Evolutionary conservation across 2,888 invertebrate genomes (phyloP).

Genomic region (Petrophora chlorosata): DNA sequence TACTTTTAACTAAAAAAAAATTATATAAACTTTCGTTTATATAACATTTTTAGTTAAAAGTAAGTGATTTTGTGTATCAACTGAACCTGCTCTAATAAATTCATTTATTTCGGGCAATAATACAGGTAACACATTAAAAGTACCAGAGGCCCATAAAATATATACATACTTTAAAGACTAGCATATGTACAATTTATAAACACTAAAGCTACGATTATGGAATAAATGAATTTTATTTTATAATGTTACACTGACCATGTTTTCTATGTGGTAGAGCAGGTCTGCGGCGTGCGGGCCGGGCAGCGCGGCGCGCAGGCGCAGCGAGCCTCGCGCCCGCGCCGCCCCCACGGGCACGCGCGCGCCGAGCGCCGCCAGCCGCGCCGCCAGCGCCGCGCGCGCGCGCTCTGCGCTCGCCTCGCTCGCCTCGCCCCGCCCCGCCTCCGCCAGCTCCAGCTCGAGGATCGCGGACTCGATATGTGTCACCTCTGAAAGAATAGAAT

Average conservation of each 20-base stretch:
- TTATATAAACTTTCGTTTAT: too few relatives aligned
- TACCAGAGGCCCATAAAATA: too few relatives aligned
- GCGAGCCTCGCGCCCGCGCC: slow-evolving; percentile 74
- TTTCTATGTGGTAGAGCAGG: slow-evolving; percentile 90
- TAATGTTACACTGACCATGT: slow-evolving; percentile 88
- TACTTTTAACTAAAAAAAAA: too few relatives aligned
- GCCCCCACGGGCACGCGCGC: slow-evolving; percentile 62
- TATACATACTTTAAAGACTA: too few relatives aligned
- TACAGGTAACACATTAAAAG: too few relatives aligned
- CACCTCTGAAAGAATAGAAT: slow-evolving; percentile 70
- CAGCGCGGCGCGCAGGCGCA: slow-evolving; percentile 84
- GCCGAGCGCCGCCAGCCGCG: slow-evolving; percentile 57
- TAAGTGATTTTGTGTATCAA: too few relatives aligned
- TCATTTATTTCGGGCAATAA: too few relatives aligned
- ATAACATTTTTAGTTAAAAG: too few relatives aligned
- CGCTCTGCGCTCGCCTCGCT: slow-evolving; percentile 77
- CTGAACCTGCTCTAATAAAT: too few relatives aligned
- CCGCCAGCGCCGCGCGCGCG: slow-evolving; percentile 69
- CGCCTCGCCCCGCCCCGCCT: slow-evolving; percentile 85
- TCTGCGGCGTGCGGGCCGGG: slow-evolving; percentile 90
- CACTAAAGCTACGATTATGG: too few relatives aligned
- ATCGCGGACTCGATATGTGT: slow-evolving; percentile 90
- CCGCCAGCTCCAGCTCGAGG: slow-evolving; percentile 88
- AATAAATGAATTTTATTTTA: too few relatives aligned
- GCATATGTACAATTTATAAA: too few relatives aligned